Evolutionary conservation across 2,113 vertebrate genomes (phyloP).

Genomic region (Percopsis transmontana): DNA sequence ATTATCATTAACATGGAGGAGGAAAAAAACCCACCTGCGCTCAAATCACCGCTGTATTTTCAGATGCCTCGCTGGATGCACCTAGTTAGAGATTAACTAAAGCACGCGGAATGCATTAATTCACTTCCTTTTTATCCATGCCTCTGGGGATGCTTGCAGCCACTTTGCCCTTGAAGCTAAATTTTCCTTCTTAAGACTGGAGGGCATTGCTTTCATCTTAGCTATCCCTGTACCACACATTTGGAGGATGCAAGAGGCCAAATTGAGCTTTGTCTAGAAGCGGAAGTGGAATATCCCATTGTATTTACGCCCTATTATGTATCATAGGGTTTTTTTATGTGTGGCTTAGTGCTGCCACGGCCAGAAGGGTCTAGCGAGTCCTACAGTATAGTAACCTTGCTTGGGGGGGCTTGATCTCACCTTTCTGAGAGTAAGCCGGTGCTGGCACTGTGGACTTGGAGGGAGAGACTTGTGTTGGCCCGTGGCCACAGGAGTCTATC

Average conservation of each 20-base stretch:
- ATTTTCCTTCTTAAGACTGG: constrained; percentile 67
- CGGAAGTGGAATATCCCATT: constrained; percentile 32
- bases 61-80: constrained; percentile 24
- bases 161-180: constrained; percentile 72
- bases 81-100: constrained; percentile 53
- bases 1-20: not conserved
- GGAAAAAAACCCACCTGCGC: constrained; percentile 33
- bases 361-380: constrained; percentile 14
- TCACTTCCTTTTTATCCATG: constrained; percentile 58
- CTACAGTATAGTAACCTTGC: constrained; percentile 64
- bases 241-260: constrained; percentile 49
- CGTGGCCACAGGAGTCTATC: constrained; percentile 62
- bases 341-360: constrained; percentile 12
- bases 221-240: constrained; percentile 45
- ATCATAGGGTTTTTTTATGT: constrained; percentile 35
- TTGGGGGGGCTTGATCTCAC: constrained; percentile 40
- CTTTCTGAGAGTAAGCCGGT: constrained; percentile 44
- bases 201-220: constrained; percentile 73
- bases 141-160: constrained; percentile 67
- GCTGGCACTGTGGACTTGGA: constrained; percentile 40
- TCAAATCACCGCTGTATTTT: constrained; percentile 38
- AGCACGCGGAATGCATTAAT: constrained; percentile 60
- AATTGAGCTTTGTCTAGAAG: constrained; percentile 49
- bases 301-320: constrained; percentile 18
- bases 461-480: constrained; percentile 62